Base-by-base conservation (phyloP, 1,140 invertebrate species). In the Homarus americanus region DNA sequence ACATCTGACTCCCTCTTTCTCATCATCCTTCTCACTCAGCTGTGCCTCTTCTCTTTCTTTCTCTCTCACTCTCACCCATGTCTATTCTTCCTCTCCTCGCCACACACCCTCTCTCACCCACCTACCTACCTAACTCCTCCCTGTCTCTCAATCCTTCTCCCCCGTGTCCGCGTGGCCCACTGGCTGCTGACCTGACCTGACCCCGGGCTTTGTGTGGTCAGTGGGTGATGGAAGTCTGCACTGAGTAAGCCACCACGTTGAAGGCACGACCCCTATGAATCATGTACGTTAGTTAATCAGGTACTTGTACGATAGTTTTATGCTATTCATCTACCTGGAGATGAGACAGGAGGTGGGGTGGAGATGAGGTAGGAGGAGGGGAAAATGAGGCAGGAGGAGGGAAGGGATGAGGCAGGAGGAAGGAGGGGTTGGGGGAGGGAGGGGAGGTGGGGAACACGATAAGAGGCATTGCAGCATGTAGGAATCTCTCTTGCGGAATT, bases 121-220 rank as follows among this genome's bases (percentile, higher is more conserved):
- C 24, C n/a, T 10, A 4, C 38, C 44, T 24, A 17, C 40, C 44
- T 28, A n/a, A 5, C 9, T 2, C 20, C 72, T 58, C 28, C 20
- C 36, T 36, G 12, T 24, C 28, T 40, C 32, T 40, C 72, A 2
- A 5, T 24, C 75, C n/a, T 38, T 38, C 38, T 20, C 75, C 20
- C 75, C 28, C 10, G 4, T 24, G 41, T 1, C 24, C 32, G 32
- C 32, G 63, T 32, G 63, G n/a, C 24, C 15, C 79, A 53, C 41
- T 58, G 24, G 32, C 79, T 82, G 36, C 32, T 82, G 79, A 82
- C 79, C 79, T 58, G 4, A 10, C n/a, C 15, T 82, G 79, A 82
- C 79, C 79, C n/a, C 63, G 36, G 79, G 79, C 79, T 82, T 82
- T 82, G 79, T 82, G 44, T 82, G 79, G 49, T 63, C 79, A 82